These are phyloP conservation scores for Drosophila saltans DNA, from an alignment of 1,140 invertebrate genomes.

Conservation along the genomic window DNA sequence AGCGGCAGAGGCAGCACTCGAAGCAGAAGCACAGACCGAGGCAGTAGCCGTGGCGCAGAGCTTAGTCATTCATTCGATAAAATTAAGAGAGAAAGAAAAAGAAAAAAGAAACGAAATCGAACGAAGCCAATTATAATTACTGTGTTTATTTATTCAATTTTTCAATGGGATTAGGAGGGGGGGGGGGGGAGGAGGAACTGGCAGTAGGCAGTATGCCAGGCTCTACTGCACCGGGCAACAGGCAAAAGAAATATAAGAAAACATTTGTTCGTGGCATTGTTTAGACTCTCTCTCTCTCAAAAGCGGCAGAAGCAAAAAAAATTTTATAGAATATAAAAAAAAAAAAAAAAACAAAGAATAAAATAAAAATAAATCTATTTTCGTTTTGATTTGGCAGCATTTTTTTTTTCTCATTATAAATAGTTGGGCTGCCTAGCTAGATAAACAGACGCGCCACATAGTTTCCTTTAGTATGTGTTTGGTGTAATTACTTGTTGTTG, in stretches of 20 bases:
- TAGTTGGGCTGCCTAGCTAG: slow-evolving; percentile 74
- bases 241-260: not conserved
- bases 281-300: slow-evolving; percentile 27
- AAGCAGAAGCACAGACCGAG: slow-evolving; percentile 11
- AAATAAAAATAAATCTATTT: slow-evolving; percentile 53
- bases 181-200: no score
- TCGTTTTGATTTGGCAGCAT: slow-evolving; percentile 70
- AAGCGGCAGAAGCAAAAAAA: slow-evolving; percentile 21
- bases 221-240: no score
- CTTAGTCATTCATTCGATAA: not conserved
- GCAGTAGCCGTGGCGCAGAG: not conserved
- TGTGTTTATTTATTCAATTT: slow-evolving; percentile 66
- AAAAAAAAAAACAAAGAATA: slow-evolving; percentile 14
- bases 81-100: no score
- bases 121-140: slow-evolving; percentile 63
- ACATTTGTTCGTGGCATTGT: slow-evolving; percentile 42
- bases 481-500: slow-evolving; percentile 1
- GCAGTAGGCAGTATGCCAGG: no score
- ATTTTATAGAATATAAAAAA: slow-evolving; percentile 52
- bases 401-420: slow-evolving; percentile 71
- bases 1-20: slow-evolving; percentile 26
- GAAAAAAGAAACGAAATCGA: slow-evolving; percentile 51
- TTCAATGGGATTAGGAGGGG: slow-evolving; percentile 1
- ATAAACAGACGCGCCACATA: slow-evolving; percentile 46
- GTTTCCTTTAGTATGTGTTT: not conserved